Base-by-base conservation (phyloP, 2,888 invertebrate genomes). In the Volucella inanis region DNA sequence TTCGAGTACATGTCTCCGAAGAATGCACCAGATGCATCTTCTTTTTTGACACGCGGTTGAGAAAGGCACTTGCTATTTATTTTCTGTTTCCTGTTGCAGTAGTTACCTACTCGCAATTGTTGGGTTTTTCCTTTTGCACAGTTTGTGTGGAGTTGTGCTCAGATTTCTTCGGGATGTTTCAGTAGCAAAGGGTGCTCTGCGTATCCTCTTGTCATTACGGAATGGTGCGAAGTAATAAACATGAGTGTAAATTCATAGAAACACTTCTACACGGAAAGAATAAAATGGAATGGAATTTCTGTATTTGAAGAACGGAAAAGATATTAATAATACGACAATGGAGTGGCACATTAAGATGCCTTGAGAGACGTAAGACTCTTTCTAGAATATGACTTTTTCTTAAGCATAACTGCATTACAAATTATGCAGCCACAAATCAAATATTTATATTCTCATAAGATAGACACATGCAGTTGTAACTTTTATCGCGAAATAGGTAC, bases 161-260 rank as follows among this genome's bases (percentile, higher is more conserved):
- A 11, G 18, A 68, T 59, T 78, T 84, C 64, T 65, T 57, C 9
- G n/a, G 59, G 41, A 50, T 50, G 54, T 72, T 72, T 65, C 45
- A 39, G n/a, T 54, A 57, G 74, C 62, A 50, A 75, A 84, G 72
- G 62, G 78, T 55, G 67, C 83, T 74, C 39, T 57, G 72, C 79
- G 64, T 70, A 79, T 84, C 83, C 85, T 81, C 81, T 81, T 77
- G 85, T 85, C 85, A 81, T 81, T 81, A 81, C 49, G 67, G 81
- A 76, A 77, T 85, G 77, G 85, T 77, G 85, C 81, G 77, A 76
- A 81, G 81, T 77, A 85, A 80, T 85, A 81, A 85, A 85, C 85
- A 81, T 59, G 81, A 85, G 76, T 62, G 85, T 77, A 64, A 85
- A 85, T 62, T 77, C 62, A 12, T 49, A 31, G 31, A 31, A 6